Evolutionary conservation across 1,140 invertebrate species (phyloP).

Genomic region (Drosophila subpulchrella): DNA sequence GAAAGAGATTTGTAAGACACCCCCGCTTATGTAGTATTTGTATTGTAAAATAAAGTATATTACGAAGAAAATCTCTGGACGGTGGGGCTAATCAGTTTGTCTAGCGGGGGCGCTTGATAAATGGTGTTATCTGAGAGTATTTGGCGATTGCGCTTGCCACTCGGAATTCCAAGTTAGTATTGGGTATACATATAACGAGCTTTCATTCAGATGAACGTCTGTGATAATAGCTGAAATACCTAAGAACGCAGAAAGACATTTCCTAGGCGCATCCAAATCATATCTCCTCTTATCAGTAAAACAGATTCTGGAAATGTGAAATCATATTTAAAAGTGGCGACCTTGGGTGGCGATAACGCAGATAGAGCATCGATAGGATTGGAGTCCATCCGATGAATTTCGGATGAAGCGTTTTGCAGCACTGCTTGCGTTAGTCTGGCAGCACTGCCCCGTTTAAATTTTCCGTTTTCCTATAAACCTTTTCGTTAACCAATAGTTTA

Average conservation of each 20-base stretch:
- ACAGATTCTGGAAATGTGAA: constrained; percentile 40
- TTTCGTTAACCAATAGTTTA: too few relatives aligned
- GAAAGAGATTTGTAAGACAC: constrained; percentile 1
- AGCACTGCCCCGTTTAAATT: not conserved
- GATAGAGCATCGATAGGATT: not conserved
- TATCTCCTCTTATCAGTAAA: constrained; percentile 51
- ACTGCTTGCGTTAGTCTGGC: not conserved
- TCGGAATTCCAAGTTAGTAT: not conserved
- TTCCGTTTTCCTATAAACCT: not conserved
- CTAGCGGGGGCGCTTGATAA: constrained; percentile 54
- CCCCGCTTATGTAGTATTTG: constrained; percentile 34
- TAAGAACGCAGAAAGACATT: not conserved
- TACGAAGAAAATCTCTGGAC: constrained; percentile 26
- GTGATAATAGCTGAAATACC: constrained; percentile 9
- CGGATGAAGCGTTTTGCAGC: not conserved
- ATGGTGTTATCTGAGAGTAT: constrained; percentile 48
- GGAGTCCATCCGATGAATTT: not conserved
- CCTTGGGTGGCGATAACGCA: constrained; percentile 35
- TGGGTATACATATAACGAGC: not conserved
- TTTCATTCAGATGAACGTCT: constrained; percentile 17
- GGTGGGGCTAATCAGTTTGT: constrained; percentile 44
- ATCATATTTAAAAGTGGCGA: constrained; percentile 26
- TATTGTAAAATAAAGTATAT: constrained; percentile 43
- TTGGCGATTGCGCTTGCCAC: constrained; percentile 23
- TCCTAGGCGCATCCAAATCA: constrained; percentile 52